Percentiles rank a stretch among this genome's conserved stretches.
Evolutionary conservation across 1,140 invertebrate species (phyloP).

Genomic region (Ganaspis sp.): DNA sequence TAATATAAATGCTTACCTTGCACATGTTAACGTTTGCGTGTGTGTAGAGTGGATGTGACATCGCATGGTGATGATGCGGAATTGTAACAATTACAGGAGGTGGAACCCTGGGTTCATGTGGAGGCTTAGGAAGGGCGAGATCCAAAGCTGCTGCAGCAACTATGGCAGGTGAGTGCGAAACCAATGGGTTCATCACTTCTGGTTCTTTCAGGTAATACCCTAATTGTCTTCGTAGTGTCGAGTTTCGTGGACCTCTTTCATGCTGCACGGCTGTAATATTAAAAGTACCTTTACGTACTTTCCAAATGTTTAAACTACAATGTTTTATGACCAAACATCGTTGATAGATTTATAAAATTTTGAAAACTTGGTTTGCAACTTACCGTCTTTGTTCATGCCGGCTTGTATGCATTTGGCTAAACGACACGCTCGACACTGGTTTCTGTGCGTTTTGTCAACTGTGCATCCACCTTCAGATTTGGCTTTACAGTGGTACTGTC

Average conservation of each 20-base stretch:
- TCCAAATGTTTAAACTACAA: too few species aligned
- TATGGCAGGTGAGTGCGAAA: conserved; percentile 65
- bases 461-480: conserved; percentile 90
- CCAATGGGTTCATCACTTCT: conserved; percentile 66
- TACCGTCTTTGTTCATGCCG: conserved; percentile 99
- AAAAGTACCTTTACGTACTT: too few species aligned
- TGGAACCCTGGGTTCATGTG: conserved; percentile 48
- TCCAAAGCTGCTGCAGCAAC: conserved; percentile 74
- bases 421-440: conserved; percentile 96
- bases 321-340: too few species aligned
- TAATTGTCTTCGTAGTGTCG: conserved; percentile 92
- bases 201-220: conserved; percentile 84
- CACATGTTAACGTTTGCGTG: conserved; percentile 54
- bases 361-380: conserved; percentile 60
- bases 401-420: conserved; percentile 95
- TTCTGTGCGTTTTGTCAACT: conserved; percentile 97
- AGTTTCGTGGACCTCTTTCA: conserved; percentile 96
- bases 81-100: conserved; percentile 39
- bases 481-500: conserved; percentile 97
- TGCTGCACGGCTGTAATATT: conserved; percentile 92
- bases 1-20: conserved; percentile 54
- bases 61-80: conserved; percentile 49
- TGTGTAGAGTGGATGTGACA: conserved; percentile 59
- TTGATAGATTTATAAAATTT: not conserved
- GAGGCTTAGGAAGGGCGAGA: conserved; percentile 76